Conservation (phyloP, 2,888 invertebrate species). For the Galerucella nymphaeae region DNA sequence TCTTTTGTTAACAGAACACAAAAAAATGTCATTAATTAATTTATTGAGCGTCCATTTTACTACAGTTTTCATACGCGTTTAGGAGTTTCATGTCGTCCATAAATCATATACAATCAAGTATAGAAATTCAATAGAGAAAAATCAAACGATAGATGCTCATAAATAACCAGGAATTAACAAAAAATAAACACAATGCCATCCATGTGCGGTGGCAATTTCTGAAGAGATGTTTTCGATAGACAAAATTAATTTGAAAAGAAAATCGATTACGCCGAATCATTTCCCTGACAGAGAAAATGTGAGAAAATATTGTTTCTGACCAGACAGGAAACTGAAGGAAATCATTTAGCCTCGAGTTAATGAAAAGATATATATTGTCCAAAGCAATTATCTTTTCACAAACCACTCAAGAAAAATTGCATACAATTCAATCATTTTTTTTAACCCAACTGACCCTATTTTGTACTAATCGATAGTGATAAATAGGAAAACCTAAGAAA, state of each 20-base stretch:
- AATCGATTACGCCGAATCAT: conserved; percentile 17
- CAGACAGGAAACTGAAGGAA: not conserved
- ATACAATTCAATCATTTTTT: too few relatives aligned
- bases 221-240: conserved; percentile 24
- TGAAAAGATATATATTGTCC: conserved; percentile 1
- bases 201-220: conserved; percentile 16
- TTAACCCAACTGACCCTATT: too few relatives aligned
- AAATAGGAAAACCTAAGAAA: too few relatives aligned
- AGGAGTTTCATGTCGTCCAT: conserved; percentile 23
- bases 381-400: not conserved
- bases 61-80: conserved; percentile 9
- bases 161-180: conserved; percentile 31
- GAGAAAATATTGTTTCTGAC: conserved; percentile 1
- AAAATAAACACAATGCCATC: conserved; percentile 29
- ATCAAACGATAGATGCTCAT: conserved; percentile 25
- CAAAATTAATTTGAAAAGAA: conserved; percentile 26
- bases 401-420: too few relatives aligned
- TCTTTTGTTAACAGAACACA: conserved; percentile 21
- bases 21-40: conserved; percentile 32
- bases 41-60: conserved; percentile 21
- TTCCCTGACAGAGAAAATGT: not conserved
- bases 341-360: not conserved
- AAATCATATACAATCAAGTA: conserved; percentile 28
- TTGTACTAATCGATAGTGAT: too few relatives aligned
- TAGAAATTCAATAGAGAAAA: conserved; percentile 20